Evolutionary conservation across 2,797 vertebrate genomes (phyloP).

Genomic region (Megaceryle alcyon): DNA sequence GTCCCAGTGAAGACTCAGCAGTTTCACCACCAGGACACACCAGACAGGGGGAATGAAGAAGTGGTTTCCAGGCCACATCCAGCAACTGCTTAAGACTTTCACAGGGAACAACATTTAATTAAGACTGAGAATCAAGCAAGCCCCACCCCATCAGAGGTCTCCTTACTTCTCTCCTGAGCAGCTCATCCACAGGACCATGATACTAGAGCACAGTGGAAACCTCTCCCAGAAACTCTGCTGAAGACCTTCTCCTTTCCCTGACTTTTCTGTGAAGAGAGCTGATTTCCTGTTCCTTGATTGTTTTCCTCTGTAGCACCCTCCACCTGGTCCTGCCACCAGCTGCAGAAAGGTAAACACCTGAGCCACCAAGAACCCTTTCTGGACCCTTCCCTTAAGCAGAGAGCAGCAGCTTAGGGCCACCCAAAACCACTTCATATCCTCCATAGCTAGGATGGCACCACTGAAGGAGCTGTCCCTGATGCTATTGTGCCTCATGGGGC

Average conservation of each 20-base stretch:
- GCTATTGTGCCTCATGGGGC: rapidly evolving
- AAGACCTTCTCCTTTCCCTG: neutral
- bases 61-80: neutral
- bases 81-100: neutral
- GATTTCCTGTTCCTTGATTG: neutral
- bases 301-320: neutral
- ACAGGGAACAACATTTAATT: neutral
- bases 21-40: neutral
- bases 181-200: rapidly evolving
- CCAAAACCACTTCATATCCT: neutral
- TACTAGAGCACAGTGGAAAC: rapidly evolving
- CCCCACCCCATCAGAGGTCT: neutral
- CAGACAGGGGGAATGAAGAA: neutral
- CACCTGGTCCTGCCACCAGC: neutral
- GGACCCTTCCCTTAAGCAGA: neutral
- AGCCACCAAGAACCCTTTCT: neutral
- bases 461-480: neutral
- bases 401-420: neutral
- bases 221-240: neutral
- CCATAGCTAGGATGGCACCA: rapidly evolving
- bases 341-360: neutral
- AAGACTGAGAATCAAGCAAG: neutral
- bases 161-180: neutral
- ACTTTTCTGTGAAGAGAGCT: neutral
- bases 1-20: neutral